phyloP scores from a whole-genome alignment of 2,888 invertebrate genomes.

The Caenorhabditis drosophilae region DNA sequence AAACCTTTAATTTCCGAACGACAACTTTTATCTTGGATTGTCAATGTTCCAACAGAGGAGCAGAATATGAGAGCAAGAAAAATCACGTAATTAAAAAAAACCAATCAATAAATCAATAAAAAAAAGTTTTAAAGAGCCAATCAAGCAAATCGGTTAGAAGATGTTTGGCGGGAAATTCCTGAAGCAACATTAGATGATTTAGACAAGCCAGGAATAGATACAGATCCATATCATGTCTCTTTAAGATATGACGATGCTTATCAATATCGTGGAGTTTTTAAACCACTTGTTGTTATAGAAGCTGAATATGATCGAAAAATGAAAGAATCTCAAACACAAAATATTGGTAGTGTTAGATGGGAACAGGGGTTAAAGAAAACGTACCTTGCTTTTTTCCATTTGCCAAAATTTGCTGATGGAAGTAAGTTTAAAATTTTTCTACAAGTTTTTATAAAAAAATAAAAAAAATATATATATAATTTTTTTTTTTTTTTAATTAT shows the following conservation, averaged over 20 bases:
- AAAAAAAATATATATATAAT: too few relatives aligned
- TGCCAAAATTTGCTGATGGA: slow-evolving; percentile 92
- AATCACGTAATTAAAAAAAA: slow-evolving; percentile 75
- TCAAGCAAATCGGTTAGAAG: slow-evolving; percentile 97
- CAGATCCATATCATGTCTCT: slow-evolving; percentile 90
- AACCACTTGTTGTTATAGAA: slow-evolving; percentile 92
- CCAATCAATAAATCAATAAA: background rate
- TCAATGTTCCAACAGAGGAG: slow-evolving; percentile 94
- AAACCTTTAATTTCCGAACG: slow-evolving; percentile 73
- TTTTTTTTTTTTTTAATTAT: too few relatives aligned
- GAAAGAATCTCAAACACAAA: slow-evolving; percentile 87
- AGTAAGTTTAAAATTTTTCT: too few relatives aligned
- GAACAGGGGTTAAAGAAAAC: slow-evolving; percentile 97
- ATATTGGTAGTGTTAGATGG: slow-evolving; percentile 97
- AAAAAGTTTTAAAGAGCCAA: slow-evolving; percentile 65
- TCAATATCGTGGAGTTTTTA: slow-evolving; percentile 97
- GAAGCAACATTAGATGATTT: slow-evolving; percentile 97
- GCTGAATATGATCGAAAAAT: slow-evolving; percentile 96
- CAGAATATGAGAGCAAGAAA: slow-evolving; percentile 94
- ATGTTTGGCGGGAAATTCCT: slow-evolving; percentile 97
- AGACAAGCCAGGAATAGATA: slow-evolving; percentile 96
- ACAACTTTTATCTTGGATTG: slow-evolving; percentile 92
- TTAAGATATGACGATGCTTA: slow-evolving; percentile 91
- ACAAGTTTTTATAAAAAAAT: too few relatives aligned
- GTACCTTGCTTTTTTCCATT: slow-evolving; percentile 92